A percentile compares a stretch with the other conserved stretches of the same genome.
Evolutionary conservation across 2,113 vertebrate species (phyloP).

Genomic region (Tachysurus fulvidraco): DNA sequence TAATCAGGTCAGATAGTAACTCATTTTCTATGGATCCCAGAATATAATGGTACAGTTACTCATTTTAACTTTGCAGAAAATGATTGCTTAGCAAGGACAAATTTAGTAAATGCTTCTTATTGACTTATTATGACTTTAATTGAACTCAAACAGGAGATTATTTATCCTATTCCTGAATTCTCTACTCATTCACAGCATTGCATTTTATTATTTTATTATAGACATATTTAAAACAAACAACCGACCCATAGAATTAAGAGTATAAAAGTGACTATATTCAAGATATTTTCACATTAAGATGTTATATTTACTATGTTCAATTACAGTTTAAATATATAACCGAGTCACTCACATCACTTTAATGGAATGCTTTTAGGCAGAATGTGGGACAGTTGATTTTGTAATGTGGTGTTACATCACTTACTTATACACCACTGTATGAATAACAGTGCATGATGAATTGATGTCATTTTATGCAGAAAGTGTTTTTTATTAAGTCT

Average conservation of each 20-base stretch:
- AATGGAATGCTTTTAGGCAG: too few relatives aligned
- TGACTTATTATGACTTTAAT: neutral
- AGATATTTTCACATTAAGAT: neutral
- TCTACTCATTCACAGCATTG: neutral
- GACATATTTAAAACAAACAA: too few relatives aligned
- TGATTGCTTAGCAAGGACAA: neutral
- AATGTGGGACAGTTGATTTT: too few relatives aligned
- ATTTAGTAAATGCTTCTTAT: neutral
- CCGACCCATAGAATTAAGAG: too few relatives aligned
- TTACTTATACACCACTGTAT: too few relatives aligned
- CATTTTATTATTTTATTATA: neutral
- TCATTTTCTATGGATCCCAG: neutral
- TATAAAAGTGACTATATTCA: neutral
- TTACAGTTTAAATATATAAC: neutral
- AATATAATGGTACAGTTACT: neutral
- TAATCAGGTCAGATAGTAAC: constrained; percentile 27
- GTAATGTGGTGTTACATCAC: too few relatives aligned
- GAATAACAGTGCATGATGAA: too few relatives aligned
- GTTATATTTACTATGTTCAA: neutral
- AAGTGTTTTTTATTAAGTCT: neutral
- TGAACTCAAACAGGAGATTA: neutral
- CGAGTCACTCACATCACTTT: too few relatives aligned
- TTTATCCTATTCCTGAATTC: neutral
- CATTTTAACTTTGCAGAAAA: neutral
- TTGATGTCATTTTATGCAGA: neutral